Conservation (phyloP, 2,113 vertebrate genomes). For the Pelodiscus sinensis region DNA sequence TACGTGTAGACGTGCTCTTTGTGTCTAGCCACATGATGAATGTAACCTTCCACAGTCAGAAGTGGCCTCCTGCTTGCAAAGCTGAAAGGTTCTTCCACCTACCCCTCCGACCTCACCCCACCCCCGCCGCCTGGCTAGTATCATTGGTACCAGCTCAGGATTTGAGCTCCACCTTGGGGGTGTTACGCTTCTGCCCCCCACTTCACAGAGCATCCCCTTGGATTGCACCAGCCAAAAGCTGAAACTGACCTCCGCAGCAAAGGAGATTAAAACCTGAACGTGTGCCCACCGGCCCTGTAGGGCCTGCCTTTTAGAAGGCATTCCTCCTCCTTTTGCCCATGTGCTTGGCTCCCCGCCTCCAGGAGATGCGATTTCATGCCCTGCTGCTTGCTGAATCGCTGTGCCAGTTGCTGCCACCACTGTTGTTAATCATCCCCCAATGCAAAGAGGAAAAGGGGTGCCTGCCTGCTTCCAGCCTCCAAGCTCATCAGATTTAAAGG, state of each 20-base stretch:
- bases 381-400: neutral
- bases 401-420: neutral
- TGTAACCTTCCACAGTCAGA: no score
- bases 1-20: no score
- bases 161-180: neutral
- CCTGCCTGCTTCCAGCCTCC: neutral
- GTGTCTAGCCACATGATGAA: neutral
- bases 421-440: neutral
- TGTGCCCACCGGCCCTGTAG: neutral
- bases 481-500: neutral
- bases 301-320: neutral
- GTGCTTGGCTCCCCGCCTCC: neutral
- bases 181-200: no score
- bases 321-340: neutral
- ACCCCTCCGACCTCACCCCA: no score
- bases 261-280: accelerated
- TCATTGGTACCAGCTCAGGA: no score
- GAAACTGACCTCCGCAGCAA: neutral
- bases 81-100: neutral
- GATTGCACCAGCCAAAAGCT: neutral
- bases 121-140: no score
- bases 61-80: neutral
- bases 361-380: neutral
- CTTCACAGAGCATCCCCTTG: neutral
- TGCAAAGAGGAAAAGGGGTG: neutral